Evolutionary conservation across 2,113 vertebrate genomes (phyloP).

Genomic region (Spermophilus dauricus): DNA sequence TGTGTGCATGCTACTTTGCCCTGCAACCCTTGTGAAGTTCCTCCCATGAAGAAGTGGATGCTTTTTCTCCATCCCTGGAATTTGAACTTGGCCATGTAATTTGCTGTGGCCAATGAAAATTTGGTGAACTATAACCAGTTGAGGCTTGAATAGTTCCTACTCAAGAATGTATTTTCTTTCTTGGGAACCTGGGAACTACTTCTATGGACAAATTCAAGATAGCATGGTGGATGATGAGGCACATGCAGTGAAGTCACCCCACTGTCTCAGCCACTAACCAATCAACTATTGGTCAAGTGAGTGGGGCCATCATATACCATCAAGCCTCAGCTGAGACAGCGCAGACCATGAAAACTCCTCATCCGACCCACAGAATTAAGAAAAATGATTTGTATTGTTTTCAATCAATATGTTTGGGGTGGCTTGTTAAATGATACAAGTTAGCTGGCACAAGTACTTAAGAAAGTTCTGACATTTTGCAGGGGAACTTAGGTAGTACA

Average conservation of each 20-base stretch:
- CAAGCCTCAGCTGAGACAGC: neutral
- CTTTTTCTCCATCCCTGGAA: neutral
- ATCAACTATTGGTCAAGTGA: neutral
- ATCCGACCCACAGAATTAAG: neutral
- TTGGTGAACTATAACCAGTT: neutral
- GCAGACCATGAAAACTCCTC: neutral
- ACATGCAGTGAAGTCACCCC: too few species aligned
- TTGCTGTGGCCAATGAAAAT: neutral
- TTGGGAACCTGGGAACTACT: neutral
- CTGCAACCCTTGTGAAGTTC: neutral
- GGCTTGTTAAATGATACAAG: neutral
- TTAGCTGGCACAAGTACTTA: neutral
- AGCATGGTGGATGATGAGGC: neutral
- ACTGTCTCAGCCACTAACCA: neutral
- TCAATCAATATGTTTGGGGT: neutral
- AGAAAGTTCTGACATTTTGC: neutral
- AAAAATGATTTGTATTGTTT: neutral
- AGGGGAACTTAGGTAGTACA: neutral
- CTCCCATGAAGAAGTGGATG: neutral
- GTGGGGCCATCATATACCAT: neutral
- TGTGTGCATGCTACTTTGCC: neutral
- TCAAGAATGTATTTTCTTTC: neutral
- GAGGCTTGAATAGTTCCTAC: neutral
- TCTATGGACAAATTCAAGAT: neutral
- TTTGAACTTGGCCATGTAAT: neutral